Percentiles rank a stretch among this genome's conserved stretches.
Evolutionary conservation across 1,140 invertebrate genomes (phyloP).

Genomic region (Bacillus rossius): DNA sequence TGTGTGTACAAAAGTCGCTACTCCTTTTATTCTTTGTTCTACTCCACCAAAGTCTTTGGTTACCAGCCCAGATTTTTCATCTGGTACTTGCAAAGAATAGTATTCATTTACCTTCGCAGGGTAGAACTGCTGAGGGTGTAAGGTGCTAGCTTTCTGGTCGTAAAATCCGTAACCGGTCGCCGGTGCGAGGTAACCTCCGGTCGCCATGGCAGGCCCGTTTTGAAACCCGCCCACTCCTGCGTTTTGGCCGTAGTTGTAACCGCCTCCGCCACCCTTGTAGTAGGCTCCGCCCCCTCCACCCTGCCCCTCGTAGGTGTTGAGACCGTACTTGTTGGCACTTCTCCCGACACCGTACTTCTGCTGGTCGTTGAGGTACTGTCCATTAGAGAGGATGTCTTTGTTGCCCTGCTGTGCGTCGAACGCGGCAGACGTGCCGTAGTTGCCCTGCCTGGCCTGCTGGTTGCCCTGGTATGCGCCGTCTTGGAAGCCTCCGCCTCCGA

Average conservation of each 20-base stretch:
- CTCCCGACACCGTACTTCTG: slow-evolving; percentile 41
- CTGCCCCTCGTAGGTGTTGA: slow-evolving; percentile 23
- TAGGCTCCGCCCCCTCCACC: background rate
- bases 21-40: too few species aligned
- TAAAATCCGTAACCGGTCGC: too few species aligned
- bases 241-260: background rate
- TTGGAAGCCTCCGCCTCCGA: slow-evolving; percentile 24
- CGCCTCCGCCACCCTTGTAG: background rate
- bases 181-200: too few species aligned
- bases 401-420: slow-evolving; percentile 40
- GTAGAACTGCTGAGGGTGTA: too few species aligned
- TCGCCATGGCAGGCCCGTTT: too few species aligned
- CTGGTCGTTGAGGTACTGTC: slow-evolving; percentile 46
- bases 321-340: slow-evolving; percentile 39
- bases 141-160: too few species aligned
- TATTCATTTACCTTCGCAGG: too few species aligned
- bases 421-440: slow-evolving; percentile 42
- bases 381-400: slow-evolving; percentile 46
- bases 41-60: too few species aligned
- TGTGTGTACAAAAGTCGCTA: too few species aligned
- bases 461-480: slow-evolving; percentile 24
- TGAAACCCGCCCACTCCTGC: background rate
- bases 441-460: slow-evolving; percentile 28
- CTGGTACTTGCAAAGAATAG: too few species aligned
- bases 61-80: too few species aligned